Evolutionary conservation across 2,113 vertebrate genomes (phyloP).

Genomic region (Alosa alosa): DNA sequence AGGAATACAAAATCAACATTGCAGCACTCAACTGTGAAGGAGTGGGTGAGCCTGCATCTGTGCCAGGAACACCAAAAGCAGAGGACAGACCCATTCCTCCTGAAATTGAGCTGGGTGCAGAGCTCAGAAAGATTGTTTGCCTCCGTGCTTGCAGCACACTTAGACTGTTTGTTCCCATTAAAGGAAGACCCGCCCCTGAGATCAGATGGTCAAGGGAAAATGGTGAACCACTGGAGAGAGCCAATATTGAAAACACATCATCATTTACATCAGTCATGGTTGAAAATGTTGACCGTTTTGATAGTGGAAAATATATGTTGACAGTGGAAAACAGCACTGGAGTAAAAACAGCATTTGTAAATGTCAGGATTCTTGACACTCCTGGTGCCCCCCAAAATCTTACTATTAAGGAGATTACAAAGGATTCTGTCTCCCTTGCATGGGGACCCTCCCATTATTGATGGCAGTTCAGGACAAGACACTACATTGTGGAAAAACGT

Average conservation of each 20-base stretch:
- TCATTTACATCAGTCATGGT: conserved; percentile 91
- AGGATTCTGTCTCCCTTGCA: conserved; percentile 87
- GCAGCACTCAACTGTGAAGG: conserved; percentile 93
- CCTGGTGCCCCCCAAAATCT: conserved; percentile 92
- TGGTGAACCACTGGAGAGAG: conserved; percentile 87
- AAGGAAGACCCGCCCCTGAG: conserved; percentile 93
- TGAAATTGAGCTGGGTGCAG: conserved; percentile 94
- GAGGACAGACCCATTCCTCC: conserved; percentile 91
- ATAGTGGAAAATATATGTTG: conserved; percentile 91
- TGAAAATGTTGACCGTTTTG: conserved; percentile 92
- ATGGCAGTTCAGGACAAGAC: conserved; percentile 93
- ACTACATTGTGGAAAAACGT: conserved; percentile 95
- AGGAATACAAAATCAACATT: conserved; percentile 94
- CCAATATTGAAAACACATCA: conserved; percentile 87
- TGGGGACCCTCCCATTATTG: conserved; percentile 96
- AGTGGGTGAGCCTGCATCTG: conserved; percentile 87
- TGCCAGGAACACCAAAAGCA: conserved; percentile 90
- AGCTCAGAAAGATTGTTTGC: conserved; percentile 89
- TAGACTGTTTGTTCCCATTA: conserved; percentile 95
- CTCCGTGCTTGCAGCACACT: conserved; percentile 93
- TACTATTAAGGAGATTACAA: conserved; percentile 88
- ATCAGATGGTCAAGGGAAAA: conserved; percentile 95
- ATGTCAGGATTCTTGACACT: conserved; percentile 93
- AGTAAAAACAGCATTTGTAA: conserved; percentile 92
- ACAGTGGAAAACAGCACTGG: conserved; percentile 92